Conservation (phyloP, 2,113 vertebrate species). For the Prunella fulvescens region DNA sequence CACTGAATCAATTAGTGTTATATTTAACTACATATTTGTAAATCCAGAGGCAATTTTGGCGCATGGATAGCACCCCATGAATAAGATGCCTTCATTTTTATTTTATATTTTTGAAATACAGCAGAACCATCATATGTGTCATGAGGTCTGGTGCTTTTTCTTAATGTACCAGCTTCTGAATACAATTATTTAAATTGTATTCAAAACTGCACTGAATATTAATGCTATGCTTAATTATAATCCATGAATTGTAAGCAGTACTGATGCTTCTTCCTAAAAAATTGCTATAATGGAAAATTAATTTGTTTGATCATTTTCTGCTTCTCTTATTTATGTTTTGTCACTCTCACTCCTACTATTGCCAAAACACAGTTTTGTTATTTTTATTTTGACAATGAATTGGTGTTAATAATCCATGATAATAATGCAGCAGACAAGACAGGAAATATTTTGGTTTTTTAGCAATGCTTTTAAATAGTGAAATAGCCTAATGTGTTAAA, state of each 20-base stretch:
- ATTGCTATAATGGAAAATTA: neutral
- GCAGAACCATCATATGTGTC: neutral
- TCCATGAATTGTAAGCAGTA: neutral
- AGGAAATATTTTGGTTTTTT: neutral
- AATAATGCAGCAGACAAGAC: neutral
- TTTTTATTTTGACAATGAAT: neutral
- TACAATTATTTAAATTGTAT: neutral
- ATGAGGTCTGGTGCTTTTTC: neutral
- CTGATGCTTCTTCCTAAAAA: neutral
- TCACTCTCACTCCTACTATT: neutral
- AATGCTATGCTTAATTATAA: neutral
- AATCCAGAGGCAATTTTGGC: neutral
- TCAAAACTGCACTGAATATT: neutral
- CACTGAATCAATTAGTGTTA: neutral
- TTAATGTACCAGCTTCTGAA: neutral
- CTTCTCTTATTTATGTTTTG: conserved; percentile 1
- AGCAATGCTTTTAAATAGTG: neutral
- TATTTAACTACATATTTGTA: conserved; percentile 4
- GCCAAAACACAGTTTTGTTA: neutral
- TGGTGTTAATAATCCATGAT: neutral
- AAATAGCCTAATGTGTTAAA: neutral
- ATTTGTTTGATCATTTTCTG: neutral
- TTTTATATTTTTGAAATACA: neutral
- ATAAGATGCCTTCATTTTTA: neutral
- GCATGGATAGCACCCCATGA: neutral